Base-by-base conservation (phyloP, 2,888 invertebrate genomes). In the Ommatoiulus sabulosus region DNA sequence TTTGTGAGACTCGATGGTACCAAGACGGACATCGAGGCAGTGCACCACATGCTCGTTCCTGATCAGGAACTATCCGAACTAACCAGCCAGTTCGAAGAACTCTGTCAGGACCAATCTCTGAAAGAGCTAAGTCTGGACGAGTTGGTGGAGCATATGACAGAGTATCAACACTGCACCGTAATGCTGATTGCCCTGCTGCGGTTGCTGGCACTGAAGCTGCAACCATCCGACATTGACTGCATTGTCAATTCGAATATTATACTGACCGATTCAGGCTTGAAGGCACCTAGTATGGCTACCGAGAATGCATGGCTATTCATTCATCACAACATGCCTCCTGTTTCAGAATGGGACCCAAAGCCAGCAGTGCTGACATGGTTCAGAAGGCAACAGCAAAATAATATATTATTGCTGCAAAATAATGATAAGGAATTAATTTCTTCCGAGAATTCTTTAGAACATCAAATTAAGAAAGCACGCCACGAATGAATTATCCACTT, bases 241-340 rank as follows among this genome's bases (percentile, higher is more conserved):
- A 80, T 80, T 15, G 12, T 80, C 12, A 80, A 80, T 35, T 80
- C 80, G 5, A 80, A 80, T 80, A 35, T 12, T 3, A 80, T 80
- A 15, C 80, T 80, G 35, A 15, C 10, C 10, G 35, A 80, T 80
- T 80, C 80, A 8, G 80, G 80, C 4, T 15, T 80, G 35, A 80
- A 80, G 35, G 80, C 35, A 2, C 35, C 80, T 3, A 80, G 80
- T 15, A 80, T 80, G 80, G 80, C 80, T 35, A 80, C 80, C 12
- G 80, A 80, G 80, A 80, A 80, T 15, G 80, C 80, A 4, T 80
- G 80, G 80, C 80, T 80, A 15, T 80, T 80, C 15, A 80, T 80
- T 4, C 80, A 80, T 80, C 80, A 80, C 35, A 80, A 80, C 35
- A 35, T 80, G 35, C 80, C 80, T 15, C 80, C 80, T 35, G 80